Percentiles rank a stretch among this genome's conserved stretches.
phyloP scores from a whole-genome alignment of 2,797 vertebrate genomes.

The Potorous gilbertii region DNA sequence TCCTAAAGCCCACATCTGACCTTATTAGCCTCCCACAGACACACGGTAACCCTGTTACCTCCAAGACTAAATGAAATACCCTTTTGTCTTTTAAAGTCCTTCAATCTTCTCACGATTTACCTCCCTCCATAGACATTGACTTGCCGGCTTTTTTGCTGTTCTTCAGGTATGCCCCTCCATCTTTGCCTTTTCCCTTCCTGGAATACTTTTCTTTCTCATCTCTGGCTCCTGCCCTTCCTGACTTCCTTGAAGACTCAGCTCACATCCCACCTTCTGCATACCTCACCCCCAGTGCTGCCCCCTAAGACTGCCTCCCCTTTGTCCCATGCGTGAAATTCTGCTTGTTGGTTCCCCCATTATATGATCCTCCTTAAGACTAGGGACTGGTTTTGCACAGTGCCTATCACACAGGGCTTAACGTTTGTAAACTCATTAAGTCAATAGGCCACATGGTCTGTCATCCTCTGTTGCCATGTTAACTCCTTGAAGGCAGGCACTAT shows the following conservation, averaged over 20 bases:
- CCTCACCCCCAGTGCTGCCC: background rate
- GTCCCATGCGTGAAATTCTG: background rate
- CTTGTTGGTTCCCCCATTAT: background rate
- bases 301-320: background rate
- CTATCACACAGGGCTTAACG: background rate
- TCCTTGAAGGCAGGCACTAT: background rate
- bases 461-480: background rate
- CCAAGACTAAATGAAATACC: background rate
- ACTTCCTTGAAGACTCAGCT: background rate
- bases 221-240: background rate
- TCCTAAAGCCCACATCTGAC: background rate
- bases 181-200: background rate
- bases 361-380: background rate
- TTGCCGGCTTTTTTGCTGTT: background rate
- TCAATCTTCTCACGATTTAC: background rate
- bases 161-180: background rate
- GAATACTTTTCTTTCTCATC: background rate
- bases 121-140: background rate
- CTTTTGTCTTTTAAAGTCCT: background rate
- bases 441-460: background rate
- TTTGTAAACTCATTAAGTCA: background rate
- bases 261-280: background rate
- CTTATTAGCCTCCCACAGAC: background rate
- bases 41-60: background rate
- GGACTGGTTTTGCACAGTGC: background rate